A percentile compares a stretch with the other conserved stretches of the same genome.
Evolutionary conservation across 2,113 vertebrate species (phyloP).

Genomic region (Neomonachus schauinslandi): DNA sequence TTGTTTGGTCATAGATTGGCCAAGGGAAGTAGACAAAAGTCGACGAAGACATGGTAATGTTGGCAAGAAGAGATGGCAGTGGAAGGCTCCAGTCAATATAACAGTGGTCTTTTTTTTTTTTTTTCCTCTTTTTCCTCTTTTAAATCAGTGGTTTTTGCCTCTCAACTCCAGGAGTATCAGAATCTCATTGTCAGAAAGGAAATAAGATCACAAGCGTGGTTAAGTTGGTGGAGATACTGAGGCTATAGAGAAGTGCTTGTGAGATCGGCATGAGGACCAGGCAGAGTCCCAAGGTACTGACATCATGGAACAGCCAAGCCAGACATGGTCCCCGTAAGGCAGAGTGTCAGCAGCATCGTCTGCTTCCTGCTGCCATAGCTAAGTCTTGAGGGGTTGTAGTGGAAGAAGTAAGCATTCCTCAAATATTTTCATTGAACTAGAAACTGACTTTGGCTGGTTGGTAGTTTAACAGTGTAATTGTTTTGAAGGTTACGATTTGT

Average conservation of each 20-base stretch:
- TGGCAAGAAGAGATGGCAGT: not conserved
- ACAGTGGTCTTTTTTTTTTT: not conserved
- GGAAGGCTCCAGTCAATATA: not conserved
- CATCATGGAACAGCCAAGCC: not conserved
- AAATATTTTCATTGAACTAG: slow-evolving; percentile 5
- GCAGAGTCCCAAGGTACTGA: not conserved
- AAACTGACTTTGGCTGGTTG: not conserved
- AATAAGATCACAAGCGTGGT: not conserved
- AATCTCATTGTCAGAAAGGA: slow-evolving; percentile 24
- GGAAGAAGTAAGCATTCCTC: not conserved
- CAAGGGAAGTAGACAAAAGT: not conserved
- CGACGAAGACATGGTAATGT: not conserved
- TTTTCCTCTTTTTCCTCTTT: not conserved
- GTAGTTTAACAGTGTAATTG: not conserved
- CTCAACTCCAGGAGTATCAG: not conserved
- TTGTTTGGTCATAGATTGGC: not conserved
- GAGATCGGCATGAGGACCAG: not conserved
- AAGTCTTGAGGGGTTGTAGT: not conserved
- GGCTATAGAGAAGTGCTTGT: not conserved
- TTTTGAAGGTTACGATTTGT: not conserved
- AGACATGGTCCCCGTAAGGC: not conserved
- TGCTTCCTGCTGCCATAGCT: not conserved
- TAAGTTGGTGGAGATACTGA: not conserved
- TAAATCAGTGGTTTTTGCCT: not conserved
- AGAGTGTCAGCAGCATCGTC: not conserved